Percentiles rank a stretch among this genome's conserved stretches.
phyloP scores from a whole-genome alignment of 2,113 vertebrate genomes.

The Tiliqua scincoides region DNA sequence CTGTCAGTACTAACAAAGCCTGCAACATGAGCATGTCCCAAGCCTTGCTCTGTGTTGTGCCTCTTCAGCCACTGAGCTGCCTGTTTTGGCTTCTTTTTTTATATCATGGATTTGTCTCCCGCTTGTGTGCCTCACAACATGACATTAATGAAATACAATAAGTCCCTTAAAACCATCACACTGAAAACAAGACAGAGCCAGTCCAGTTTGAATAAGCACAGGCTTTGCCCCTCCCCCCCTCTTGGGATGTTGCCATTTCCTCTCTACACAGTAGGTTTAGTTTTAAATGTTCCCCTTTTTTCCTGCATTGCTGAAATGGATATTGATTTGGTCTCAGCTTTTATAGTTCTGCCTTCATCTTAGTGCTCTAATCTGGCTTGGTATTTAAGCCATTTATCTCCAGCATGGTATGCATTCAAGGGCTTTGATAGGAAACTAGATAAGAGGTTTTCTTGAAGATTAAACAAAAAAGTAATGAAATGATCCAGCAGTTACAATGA shows the following conservation, averaged over 20 bases:
- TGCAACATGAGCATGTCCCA: neutral
- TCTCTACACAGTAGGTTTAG: neutral
- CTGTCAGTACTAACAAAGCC: neutral
- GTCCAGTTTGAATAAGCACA: neutral
- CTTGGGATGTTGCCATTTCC: neutral
- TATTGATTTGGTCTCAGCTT: neutral
- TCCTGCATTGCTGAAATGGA: slow-evolving; percentile 9
- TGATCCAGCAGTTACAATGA: neutral
- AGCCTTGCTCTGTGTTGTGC: neutral
- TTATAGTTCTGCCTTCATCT: neutral
- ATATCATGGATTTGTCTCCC: too few species aligned
- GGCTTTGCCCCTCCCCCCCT: neutral
- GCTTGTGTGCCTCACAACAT: too few species aligned
- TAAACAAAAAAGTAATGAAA: slow-evolving; percentile 26
- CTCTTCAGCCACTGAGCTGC: neutral
- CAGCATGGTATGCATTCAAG: neutral
- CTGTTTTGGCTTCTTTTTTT: neutral
- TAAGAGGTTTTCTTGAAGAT: slow-evolving; percentile 21
- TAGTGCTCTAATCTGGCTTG: neutral
- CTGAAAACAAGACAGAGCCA: too few species aligned
- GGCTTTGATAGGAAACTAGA: slow-evolving; percentile 25
- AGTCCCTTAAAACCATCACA: too few species aligned
- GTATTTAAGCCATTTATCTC: slow-evolving; percentile 2
- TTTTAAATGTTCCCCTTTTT: slow-evolving; percentile 27
- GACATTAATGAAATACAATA: too few species aligned